phyloP scores from a whole-genome alignment of 2,113 vertebrate species.

The Ranitomeya imitator region DNA sequence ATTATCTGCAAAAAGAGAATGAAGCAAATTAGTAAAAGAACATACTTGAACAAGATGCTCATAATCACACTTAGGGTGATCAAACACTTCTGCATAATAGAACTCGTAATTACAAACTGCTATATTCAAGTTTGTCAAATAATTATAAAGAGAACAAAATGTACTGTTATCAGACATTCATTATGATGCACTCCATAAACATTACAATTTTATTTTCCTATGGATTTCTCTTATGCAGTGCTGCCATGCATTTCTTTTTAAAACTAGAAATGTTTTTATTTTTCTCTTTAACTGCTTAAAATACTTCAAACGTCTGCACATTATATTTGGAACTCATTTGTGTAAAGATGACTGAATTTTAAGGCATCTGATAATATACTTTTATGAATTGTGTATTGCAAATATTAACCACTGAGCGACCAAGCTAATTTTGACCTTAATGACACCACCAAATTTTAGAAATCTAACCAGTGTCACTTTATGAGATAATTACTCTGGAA shows the following conservation, averaged over 20 bases:
- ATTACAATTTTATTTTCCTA: slow-evolving; percentile 56
- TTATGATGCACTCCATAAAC: slow-evolving; percentile 47
- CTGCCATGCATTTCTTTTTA: slow-evolving; percentile 28
- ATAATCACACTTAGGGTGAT: slow-evolving; percentile 71
- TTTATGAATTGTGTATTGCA: not conserved
- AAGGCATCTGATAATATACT: not conserved
- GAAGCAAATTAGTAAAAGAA: slow-evolving; percentile 66
- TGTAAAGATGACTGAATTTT: not conserved
- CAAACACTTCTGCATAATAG: slow-evolving; percentile 70
- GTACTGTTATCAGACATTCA: slow-evolving; percentile 56
- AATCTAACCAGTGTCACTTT: too few relatives aligned
- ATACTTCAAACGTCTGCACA: not conserved
- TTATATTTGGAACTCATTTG: not conserved
- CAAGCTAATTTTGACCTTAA: too few relatives aligned
- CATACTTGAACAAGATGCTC: slow-evolving; percentile 67
- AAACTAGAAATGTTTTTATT: slow-evolving; percentile 15
- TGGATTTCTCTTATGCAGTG: slow-evolving; percentile 32
- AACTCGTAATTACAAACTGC: slow-evolving; percentile 65
- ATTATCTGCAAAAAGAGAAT: slow-evolving; percentile 68
- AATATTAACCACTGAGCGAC: not conserved
- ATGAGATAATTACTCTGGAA: too few relatives aligned
- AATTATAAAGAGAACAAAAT: slow-evolving; percentile 64
- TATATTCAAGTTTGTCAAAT: slow-evolving; percentile 61
- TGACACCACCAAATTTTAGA: too few relatives aligned
- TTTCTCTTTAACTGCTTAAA: not conserved